These are phyloP conservation scores for Apis laboriosa DNA, from an alignment of 1,140 invertebrate genomes.

Conservation along the genomic window DNA sequence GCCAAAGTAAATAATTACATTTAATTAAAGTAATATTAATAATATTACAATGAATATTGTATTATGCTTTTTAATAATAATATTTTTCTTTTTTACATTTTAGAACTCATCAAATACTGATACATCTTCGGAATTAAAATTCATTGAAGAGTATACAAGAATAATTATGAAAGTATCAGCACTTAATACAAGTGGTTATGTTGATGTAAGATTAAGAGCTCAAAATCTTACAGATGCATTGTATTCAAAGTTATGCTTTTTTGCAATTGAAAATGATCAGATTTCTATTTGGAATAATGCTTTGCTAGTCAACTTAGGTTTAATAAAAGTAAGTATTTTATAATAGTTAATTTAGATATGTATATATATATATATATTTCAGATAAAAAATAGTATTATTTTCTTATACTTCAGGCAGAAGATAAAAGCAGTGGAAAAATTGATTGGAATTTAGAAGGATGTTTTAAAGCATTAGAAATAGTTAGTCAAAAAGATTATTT, in stretches of 20 bases:
- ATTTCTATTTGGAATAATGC: constrained; percentile 84
- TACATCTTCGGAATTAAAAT: constrained; percentile 70
- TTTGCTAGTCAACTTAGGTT: constrained; percentile 85
- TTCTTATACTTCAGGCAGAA: constrained; percentile 79
- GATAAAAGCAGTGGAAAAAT: constrained; percentile 81
- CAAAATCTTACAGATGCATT: constrained; percentile 82
- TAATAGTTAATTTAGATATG: constrained; percentile 18
- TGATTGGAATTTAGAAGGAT: constrained; percentile 83
- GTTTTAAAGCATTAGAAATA: constrained; percentile 82
- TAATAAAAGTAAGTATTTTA: constrained; percentile 84
- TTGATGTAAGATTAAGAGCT: constrained; percentile 81
- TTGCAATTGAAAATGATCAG: constrained; percentile 80
- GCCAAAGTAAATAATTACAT: constrained; percentile 72
- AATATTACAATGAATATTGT: background rate
- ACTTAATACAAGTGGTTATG: constrained; percentile 80
- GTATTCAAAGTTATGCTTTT: constrained; percentile 83
- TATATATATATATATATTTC: background rate
- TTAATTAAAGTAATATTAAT: constrained; percentile 1
- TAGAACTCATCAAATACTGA: constrained; percentile 63
- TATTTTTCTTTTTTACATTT: constrained; percentile 47
- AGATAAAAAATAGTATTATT: constrained; percentile 35
- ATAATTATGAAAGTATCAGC: constrained; percentile 84
- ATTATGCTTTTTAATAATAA: constrained; percentile 14
- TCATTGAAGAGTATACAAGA: constrained; percentile 79
- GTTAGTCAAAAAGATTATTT: constrained; percentile 81